A percentile compares a stretch with the other conserved stretches of the same genome.
These are phyloP conservation scores for Halictus ligatus DNA, from an alignment of 2,888 invertebrate species.

Conservation along the genomic window DNA sequence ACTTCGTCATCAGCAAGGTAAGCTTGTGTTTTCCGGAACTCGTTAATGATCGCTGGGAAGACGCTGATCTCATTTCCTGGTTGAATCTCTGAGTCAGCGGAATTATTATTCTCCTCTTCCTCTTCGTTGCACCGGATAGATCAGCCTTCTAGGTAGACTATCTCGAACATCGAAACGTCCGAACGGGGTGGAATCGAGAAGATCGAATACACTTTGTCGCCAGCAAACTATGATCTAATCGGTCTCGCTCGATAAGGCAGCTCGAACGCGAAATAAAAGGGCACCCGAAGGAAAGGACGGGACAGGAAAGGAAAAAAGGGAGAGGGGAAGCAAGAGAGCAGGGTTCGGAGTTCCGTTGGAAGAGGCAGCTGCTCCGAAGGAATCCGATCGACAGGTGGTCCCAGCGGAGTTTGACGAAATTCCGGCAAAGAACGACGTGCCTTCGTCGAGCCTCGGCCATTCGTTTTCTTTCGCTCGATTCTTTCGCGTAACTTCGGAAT, in stretches of 20 bases:
- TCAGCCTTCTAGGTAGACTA: background rate
- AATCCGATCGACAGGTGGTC: slow-evolving; percentile 58
- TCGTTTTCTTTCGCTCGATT: slow-evolving; percentile 16
- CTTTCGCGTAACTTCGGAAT: slow-evolving; percentile 48
- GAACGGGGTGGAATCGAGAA: background rate
- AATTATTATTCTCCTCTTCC: background rate
- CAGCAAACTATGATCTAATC: background rate
- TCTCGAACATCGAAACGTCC: background rate
- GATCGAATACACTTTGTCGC: background rate
- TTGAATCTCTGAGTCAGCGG: background rate
- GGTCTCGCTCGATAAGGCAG: background rate
- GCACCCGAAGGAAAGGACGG: background rate
- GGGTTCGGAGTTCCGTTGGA: slow-evolving; percentile 31
- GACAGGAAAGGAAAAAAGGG: background rate
- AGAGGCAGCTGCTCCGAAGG: slow-evolving; percentile 38
- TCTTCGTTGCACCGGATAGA: background rate
- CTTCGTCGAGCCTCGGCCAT: background rate
- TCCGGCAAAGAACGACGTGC: slow-evolving; percentile 13
- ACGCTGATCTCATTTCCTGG: background rate
- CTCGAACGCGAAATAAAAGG: background rate
- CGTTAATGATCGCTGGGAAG: background rate
- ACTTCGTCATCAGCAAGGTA: slow-evolving; percentile 97
- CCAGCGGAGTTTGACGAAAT: slow-evolving; percentile 36
- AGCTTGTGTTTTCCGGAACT: slow-evolving; percentile 72
- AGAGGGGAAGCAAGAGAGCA: background rate